Evolutionary conservation across 2,113 vertebrate genomes (phyloP).

Genomic region (Caranx ignobilis): DNA sequence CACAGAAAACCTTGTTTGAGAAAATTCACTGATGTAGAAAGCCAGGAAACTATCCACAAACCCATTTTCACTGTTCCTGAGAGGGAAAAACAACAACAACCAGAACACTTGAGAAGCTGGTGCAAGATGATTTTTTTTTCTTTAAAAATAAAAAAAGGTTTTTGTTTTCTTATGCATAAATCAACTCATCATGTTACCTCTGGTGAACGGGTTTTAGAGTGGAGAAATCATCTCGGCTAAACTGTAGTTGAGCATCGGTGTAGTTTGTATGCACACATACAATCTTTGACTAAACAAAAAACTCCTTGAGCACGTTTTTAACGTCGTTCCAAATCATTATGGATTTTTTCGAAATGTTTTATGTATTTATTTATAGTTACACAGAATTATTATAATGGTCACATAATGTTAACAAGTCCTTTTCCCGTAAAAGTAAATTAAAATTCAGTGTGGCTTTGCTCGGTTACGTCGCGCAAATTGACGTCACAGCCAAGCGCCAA

Average conservation of each 20-base stretch:
- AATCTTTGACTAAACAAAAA: conserved; percentile 36
- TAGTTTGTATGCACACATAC: background rate
- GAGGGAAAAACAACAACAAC: too few relatives aligned
- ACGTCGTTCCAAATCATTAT: conserved; percentile 8
- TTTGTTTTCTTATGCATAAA: background rate
- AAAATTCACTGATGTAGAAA: too few relatives aligned
- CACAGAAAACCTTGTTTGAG: too few relatives aligned
- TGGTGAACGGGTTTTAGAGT: background rate
- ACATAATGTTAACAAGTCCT: too few relatives aligned
- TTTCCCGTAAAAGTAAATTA: fast-evolving
- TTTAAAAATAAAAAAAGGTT: too few relatives aligned
- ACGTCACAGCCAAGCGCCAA: conserved; percentile 38
- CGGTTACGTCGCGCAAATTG: conserved; percentile 20
- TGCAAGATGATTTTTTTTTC: too few relatives aligned
- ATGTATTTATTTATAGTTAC: background rate
- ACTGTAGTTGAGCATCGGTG: background rate
- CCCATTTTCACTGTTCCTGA: too few relatives aligned
- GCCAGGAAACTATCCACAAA: too few relatives aligned
- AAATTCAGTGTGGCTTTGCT: background rate
- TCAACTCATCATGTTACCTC: background rate
- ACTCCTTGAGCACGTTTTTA: conserved; percentile 17
- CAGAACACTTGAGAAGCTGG: too few relatives aligned
- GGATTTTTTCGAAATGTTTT: background rate
- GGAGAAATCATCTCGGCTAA: background rate
- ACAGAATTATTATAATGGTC: too few relatives aligned